phyloP scores from a whole-genome alignment of 2,113 vertebrate genomes.

The Sturnus vulgaris region DNA sequence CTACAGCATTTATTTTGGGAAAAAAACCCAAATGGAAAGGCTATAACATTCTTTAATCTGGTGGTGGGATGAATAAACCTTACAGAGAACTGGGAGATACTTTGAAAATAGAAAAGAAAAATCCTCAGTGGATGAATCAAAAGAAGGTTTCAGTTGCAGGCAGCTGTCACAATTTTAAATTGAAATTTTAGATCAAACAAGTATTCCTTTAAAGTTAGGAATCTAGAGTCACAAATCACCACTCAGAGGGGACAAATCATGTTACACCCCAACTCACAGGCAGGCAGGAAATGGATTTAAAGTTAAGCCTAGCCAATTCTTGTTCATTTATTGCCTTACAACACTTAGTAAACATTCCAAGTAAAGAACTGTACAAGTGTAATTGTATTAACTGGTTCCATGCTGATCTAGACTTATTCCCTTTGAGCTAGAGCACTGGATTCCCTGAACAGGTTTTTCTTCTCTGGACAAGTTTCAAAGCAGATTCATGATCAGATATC shows the following conservation, averaged over 20 bases:
- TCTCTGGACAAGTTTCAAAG: conserved; percentile 60
- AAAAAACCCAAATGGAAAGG: not conserved
- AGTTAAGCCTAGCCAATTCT: not conserved
- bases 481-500: conserved; percentile 51
- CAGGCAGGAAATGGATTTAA: not conserved
- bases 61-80: not conserved
- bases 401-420: not conserved
- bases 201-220: not conserved
- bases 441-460: conserved; percentile 19
- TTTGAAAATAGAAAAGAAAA: not conserved
- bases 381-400: conserved; percentile 8
- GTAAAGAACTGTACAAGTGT: not conserved
- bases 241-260: not conserved
- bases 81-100: not conserved
- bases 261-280: not conserved
- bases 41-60: not conserved
- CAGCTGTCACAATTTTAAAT: not conserved
- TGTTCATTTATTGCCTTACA: not conserved
- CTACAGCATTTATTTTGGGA: not conserved
- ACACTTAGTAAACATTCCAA: not conserved
- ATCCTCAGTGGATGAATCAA: not conserved
- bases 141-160: not conserved
- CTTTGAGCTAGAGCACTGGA: not conserved
- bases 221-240: not conserved
- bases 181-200: not conserved